Percentiles rank a stretch among this genome's conserved stretches.
Evolutionary conservation across 2,113 vertebrate genomes (phyloP).

Genomic region (Canis aureus): DNA sequence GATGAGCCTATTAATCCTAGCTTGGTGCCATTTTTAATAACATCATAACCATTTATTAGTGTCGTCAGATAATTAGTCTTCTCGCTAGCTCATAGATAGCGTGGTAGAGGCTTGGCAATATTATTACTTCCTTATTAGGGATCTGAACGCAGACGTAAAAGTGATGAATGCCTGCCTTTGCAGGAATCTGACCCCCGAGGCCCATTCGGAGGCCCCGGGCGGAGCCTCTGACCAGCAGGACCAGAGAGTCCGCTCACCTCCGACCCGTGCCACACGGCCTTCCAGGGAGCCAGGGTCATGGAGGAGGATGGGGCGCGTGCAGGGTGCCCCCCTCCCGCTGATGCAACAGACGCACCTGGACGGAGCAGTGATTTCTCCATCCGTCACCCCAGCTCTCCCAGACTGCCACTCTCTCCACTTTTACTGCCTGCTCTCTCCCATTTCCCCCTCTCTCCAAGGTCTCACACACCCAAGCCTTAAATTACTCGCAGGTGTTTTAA

Average conservation of each 20-base stretch:
- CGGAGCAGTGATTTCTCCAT: neutral
- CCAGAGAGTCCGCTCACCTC: neutral
- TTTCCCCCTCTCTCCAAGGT: neutral
- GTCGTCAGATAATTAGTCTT: constrained; percentile 89
- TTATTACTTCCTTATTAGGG: constrained; percentile 80
- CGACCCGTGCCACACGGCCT: neutral
- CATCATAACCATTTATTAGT: constrained; percentile 89
- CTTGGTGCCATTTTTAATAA: constrained; percentile 90
- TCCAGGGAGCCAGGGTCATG: neutral
- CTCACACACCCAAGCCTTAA: neutral
- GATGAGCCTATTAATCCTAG: constrained; percentile 90
- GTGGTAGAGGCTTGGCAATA: constrained; percentile 81
- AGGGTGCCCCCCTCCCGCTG: neutral
- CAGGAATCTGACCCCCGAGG: constrained; percentile 8
- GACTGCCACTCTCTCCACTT: neutral
- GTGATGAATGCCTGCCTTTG: constrained; percentile 68
- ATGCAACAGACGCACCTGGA: neutral
- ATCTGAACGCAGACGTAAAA: constrained; percentile 56
- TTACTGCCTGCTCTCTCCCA: neutral
- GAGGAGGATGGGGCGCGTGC: neutral
- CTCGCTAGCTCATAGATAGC: constrained; percentile 78
- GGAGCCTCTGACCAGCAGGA: neutral
- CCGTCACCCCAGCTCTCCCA: neutral
- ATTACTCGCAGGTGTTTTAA: neutral
- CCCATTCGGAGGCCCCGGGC: constrained; percentile 22